phyloP scores from a whole-genome alignment of 2,888 invertebrate genomes.

The Synanthedon myopaeformis region DNA sequence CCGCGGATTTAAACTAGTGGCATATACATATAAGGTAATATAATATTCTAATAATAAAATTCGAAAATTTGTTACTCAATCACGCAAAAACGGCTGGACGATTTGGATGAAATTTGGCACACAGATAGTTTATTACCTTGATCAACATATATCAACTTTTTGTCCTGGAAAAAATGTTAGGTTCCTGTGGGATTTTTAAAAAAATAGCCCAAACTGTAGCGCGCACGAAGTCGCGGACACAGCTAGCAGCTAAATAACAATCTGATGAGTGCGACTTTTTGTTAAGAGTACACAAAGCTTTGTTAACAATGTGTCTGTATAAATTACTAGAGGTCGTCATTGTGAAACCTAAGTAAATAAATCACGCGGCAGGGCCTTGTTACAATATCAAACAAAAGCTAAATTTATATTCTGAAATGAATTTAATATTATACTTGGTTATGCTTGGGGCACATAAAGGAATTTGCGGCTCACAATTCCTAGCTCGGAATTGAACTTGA shows the following conservation, averaged over 20 bases:
- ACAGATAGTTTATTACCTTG: too few relatives aligned
- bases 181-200: too few relatives aligned
- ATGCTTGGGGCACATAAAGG: neutral
- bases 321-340: conserved; percentile 12
- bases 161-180: too few relatives aligned
- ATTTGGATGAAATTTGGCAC: too few relatives aligned
- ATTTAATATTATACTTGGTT: conserved; percentile 8
- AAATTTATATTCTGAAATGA: conserved; percentile 10
- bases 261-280: neutral
- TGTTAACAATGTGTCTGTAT: neutral
- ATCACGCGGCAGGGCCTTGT: conserved; percentile 13
- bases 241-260: neutral
- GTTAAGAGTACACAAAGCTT: neutral
- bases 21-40: too few relatives aligned
- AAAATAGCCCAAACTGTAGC: too few relatives aligned
- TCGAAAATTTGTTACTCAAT: too few relatives aligned
- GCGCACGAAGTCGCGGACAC: too few relatives aligned
- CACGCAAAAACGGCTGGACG: too few relatives aligned
- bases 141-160: too few relatives aligned
- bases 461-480: neutral
- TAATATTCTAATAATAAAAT: too few relatives aligned
- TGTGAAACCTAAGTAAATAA: conserved; percentile 18
- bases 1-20: too few relatives aligned
- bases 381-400: conserved; percentile 16
- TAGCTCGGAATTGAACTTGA: neutral